Base-by-base conservation (phyloP, 2,797 vertebrate genomes). In the Sandelia bainsii region DNA sequence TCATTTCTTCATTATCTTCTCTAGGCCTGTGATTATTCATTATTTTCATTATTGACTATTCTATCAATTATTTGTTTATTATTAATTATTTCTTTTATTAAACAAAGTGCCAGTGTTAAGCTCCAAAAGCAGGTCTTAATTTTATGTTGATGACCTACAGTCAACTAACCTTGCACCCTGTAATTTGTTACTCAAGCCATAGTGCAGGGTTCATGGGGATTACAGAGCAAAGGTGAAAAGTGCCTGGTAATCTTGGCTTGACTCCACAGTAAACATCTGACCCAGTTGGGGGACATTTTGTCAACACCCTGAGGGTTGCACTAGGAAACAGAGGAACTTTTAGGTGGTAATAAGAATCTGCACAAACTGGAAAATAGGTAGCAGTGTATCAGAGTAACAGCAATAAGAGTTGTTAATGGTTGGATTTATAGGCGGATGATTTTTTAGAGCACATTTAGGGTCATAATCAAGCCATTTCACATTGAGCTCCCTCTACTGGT, bases 181-280 rank as follows among this genome's bases (percentile, higher is more conserved):
- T 68, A 20, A 72, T 67, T 62, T 62, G 44, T 51, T 69, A 65
- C 37, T 56, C 3, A 7, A 74, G 34, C 45, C 53, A 2, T 14
- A 5, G 50, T 19, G 60, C 37, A 50, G 56, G 61, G 77, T 68
- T 76, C 53, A 22, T 6, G 3, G 16, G 62, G 63, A 82, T 64
- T 69, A 65, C 49, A 37, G 56, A 75, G 75, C 51, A 77, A 80
- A 77, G 75, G 78, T 81, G 84, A 83, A 86, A 90, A 81, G 70
- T 78, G 70, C 62, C 59, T 59, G 81, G 65, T 89, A 84, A 82
- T 90, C 79, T 86, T 92, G 90, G 88, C 86, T 44, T 0, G 12
- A 75, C 58, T 80, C 84, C 86, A 90, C 32, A 6, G 69, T 67
- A 87, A 91, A 90, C 80, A 82, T 71, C 29, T 71, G 70, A 58